Conservation (phyloP, 2,797 vertebrate genomes). For the Mus minutoides region DNA sequence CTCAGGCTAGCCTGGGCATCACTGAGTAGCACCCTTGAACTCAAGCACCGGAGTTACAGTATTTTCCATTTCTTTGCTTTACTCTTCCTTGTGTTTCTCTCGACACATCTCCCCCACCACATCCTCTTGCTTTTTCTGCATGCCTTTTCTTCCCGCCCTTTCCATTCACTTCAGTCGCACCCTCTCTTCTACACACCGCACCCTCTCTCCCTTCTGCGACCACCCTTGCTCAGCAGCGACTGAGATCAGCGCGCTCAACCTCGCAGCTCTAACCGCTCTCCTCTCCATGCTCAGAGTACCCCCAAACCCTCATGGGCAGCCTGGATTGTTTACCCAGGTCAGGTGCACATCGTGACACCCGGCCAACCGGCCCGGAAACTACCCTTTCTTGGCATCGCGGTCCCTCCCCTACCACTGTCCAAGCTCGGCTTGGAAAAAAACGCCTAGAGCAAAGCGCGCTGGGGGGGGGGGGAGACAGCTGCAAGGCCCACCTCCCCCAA, state of each 20-base stretch:
- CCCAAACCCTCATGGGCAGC: conserved; percentile 46
- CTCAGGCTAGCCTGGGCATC: neutral
- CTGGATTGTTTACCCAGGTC: conserved; percentile 29
- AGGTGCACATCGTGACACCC: neutral
- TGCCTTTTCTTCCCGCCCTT: neutral
- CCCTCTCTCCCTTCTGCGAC: neutral
- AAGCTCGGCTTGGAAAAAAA: neutral
- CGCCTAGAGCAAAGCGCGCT: neutral
- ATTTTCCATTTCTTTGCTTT: neutral
- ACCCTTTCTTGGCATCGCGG: neutral
- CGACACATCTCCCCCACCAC: neutral
- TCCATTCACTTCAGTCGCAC: neutral
- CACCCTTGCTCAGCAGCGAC: neutral
- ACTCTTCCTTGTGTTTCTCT: neutral
- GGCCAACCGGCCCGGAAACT: neutral
- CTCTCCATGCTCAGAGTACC: neutral
- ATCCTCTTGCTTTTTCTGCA: neutral
- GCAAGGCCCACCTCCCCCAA: neutral
- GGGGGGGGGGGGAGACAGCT: neutral
- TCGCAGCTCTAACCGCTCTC: neutral
- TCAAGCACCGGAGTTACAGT: neutral
- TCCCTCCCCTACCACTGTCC: neutral
- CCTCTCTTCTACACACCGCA: neutral
- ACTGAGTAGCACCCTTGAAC: neutral
- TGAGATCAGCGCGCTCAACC: neutral